phyloP scores from a whole-genome alignment of 92 coral and sea anemone species.

The Pocillopora meandrina region DNA sequence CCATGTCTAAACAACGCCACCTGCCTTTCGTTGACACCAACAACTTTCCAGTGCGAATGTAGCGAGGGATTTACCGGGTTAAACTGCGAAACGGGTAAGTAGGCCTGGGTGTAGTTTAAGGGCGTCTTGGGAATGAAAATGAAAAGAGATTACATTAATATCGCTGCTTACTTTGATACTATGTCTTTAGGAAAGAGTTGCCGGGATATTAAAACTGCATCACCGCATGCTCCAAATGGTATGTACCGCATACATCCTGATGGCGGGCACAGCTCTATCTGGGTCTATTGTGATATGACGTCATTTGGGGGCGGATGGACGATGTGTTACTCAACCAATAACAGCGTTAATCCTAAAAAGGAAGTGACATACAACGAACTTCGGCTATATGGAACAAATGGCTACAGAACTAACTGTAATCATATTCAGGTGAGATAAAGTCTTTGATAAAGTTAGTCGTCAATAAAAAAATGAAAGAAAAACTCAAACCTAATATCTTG shows the following conservation, averaged over 20 bases:
- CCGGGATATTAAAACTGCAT: constrained; percentile 8
- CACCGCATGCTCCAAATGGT: constrained; percentile 26
- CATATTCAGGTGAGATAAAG: not conserved
- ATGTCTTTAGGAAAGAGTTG: constrained; percentile 13
- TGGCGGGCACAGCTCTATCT: not conserved
- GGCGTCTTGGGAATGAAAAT: too few relatives aligned
- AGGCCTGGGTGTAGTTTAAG: not conserved
- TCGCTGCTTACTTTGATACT: too few relatives aligned
- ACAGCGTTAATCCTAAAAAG: not conserved
- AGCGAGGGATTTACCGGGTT: constrained; percentile 35
- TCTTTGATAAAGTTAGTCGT: too few relatives aligned
- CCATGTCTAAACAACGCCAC: constrained; percentile 41
- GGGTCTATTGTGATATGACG: constrained; percentile 33
- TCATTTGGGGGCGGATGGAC: constrained; percentile 20
- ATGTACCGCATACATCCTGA: constrained; percentile 19
- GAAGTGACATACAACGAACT: constrained; percentile 3
- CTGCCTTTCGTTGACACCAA: constrained; percentile 22
- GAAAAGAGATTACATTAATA: too few relatives aligned
- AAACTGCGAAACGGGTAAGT: constrained; percentile 10
- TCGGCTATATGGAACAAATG: constrained; percentile 12
- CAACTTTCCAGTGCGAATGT: constrained; percentile 27
- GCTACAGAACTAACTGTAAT: constrained; percentile 17
- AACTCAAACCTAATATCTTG: too few relatives aligned
- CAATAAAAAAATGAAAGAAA: too few relatives aligned
- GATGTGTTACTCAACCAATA: constrained; percentile 18